Base-by-base conservation (phyloP, 2,113 vertebrate genomes). In the Hemiscyllium ocellatum region DNA sequence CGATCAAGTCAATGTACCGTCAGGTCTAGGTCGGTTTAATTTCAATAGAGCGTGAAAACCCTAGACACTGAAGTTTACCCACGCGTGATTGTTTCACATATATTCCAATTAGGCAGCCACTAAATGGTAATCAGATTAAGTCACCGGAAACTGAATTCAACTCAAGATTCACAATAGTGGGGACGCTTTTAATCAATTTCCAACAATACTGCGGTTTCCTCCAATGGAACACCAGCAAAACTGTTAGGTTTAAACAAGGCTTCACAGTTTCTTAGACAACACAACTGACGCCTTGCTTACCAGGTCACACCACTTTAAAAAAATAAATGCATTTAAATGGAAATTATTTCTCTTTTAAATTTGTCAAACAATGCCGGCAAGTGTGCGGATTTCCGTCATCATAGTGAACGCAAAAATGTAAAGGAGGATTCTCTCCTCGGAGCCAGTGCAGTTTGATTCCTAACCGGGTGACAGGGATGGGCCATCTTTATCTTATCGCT, bases 41-140 rank as follows among this genome's bases (percentile, higher is more conserved):
- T 97, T 97, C 97, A 98, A 96, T 95, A 97, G 96, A 97, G 97
- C 97, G 96, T 97, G 97, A 98, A 98, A 97, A 97, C 97, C 96
- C 96, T 96, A 97, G 97, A 97, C 87, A 72, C 97, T 97, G 97
- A 97, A 98, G 97, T 97, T 98, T 97, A 97, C 97, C 96, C 97
- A 97, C 96, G 97, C 97, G 68, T 97, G 97, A 96, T 93, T 95
- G 96, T 96, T 61, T 97, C 97, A 97, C 97, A 97, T 97, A 97
- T 97, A 96, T 97, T 97, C 97, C 98, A 98, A 98, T 98, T 98
- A 98, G 96, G 97, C 97, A 97, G 97, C 97, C 96, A 96, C 96
- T 97, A 97, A 97, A 98, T 96, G 96, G 97, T 96, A 97, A 97
- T 96, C 96, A 96, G 97, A 97, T 97, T 97, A 97, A 98, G 97